Percentiles rank a stretch among this genome's conserved stretches.
Evolutionary conservation across 2,888 invertebrate genomes (phyloP).

Genomic region (Marasmarcha lunaedactyla): DNA sequence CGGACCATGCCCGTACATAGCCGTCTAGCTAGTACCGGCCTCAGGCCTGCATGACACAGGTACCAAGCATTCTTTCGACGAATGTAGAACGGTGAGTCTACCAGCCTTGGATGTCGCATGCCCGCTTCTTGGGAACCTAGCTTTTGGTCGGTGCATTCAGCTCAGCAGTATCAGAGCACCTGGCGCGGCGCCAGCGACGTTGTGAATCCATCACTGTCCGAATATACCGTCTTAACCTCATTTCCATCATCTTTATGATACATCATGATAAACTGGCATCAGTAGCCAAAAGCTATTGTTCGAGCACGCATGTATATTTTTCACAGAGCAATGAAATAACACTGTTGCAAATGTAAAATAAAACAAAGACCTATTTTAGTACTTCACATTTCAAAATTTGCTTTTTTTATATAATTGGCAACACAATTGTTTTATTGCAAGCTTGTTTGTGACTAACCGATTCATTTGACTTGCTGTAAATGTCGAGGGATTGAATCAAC

Average conservation of each 20-base stretch:
- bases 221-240: constrained; percentile 14
- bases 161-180: constrained; percentile 1
- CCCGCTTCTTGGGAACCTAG: constrained; percentile 4
- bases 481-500: constrained; percentile 44
- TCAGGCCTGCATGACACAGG: constrained; percentile 47
- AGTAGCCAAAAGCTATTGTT: constrained; percentile 35
- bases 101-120: constrained; percentile 36
- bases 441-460: constrained; percentile 16
- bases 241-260: neutral
- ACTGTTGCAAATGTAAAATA: constrained; percentile 8
- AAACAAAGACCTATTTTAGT: no score
- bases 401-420: no score
- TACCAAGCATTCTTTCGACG: constrained; percentile 59
- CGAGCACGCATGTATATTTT: constrained; percentile 9
- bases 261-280: neutral
- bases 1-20: constrained; percentile 48
- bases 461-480: constrained; percentile 67
- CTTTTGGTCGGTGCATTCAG: neutral
- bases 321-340: constrained; percentile 10
- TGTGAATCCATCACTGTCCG: constrained; percentile 35
- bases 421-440: constrained; percentile 1
- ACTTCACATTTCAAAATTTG: no score
- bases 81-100: constrained; percentile 57
- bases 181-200: constrained; percentile 26
- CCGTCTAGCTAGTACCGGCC: constrained; percentile 52